A percentile compares a stretch with the other conserved stretches of the same genome.
These are phyloP conservation scores for Pomatostomus ruficeps DNA, from an alignment of 2,113 vertebrate species.

Conservation along the genomic window DNA sequence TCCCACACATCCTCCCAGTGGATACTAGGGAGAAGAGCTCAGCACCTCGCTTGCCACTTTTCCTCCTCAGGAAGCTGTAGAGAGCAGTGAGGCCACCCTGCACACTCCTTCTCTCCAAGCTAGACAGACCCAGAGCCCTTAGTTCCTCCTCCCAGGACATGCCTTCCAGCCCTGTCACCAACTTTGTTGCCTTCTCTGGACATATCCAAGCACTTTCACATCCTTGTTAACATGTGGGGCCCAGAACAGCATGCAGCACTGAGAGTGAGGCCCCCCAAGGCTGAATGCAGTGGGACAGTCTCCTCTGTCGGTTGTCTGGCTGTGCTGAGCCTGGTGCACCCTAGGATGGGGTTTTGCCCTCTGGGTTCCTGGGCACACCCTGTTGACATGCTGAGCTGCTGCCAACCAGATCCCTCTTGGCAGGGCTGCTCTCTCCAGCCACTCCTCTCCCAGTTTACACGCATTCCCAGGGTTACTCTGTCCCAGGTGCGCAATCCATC, in stretches of 20 bases:
- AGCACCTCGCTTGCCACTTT: not conserved
- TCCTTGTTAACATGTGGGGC: fast-evolving
- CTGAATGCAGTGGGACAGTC: fast-evolving
- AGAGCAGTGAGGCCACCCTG: not conserved
- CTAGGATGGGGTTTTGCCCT: fast-evolving
- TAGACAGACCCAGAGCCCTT: fast-evolving
- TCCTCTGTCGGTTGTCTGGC: no score
- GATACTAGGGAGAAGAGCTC: not conserved
- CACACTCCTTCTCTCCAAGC: not conserved
- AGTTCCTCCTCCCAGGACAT: not conserved
- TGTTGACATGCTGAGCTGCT: no score
- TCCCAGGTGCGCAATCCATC: not conserved
- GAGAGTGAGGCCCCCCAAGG: fast-evolving
- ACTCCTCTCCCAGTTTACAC: fast-evolving
- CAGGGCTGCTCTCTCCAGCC: not conserved
- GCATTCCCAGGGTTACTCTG: fast-evolving
- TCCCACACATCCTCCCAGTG: fast-evolving
- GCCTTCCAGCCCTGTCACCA: not conserved
- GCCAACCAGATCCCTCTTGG: not conserved
- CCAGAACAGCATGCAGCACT: not conserved
- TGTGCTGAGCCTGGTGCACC: fast-evolving
- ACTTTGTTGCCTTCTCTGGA: not conserved
- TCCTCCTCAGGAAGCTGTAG: not conserved
- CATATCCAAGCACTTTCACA: fast-evolving
- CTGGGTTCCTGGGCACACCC: no score